These are phyloP conservation scores for Adelosebastes latens DNA, from an alignment of 2,797 vertebrate species.

Conservation along the genomic window DNA sequence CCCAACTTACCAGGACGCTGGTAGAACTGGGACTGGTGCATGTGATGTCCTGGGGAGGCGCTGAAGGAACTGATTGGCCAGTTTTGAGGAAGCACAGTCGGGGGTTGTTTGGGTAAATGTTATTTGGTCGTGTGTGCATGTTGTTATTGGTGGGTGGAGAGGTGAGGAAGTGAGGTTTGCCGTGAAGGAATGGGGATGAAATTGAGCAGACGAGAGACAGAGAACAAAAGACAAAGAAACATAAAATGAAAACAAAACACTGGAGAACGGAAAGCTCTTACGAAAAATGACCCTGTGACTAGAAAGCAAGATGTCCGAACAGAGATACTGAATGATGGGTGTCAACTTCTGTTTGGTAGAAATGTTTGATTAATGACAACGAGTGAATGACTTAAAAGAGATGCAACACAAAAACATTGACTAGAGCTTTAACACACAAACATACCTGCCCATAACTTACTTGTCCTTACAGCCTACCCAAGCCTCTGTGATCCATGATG, in stretches of 20 bases:
- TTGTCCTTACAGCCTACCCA: constrained; percentile 69
- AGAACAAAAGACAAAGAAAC: constrained; percentile 88
- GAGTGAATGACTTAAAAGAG: constrained; percentile 68
- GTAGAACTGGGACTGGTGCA: constrained; percentile 96
- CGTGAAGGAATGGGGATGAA: constrained; percentile 84
- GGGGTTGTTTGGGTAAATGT: constrained; percentile 67
- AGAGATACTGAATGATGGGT: constrained; percentile 86
- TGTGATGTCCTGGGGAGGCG: constrained; percentile 96
- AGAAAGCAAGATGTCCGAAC: constrained; percentile 79
- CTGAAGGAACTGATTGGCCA: constrained; percentile 91
- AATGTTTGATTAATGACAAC: constrained; percentile 83
- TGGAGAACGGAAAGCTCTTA: constrained; percentile 65
- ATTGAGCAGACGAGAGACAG: constrained; percentile 82
- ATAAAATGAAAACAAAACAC: constrained; percentile 88
- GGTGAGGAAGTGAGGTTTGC: constrained; percentile 82
- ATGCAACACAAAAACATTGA: constrained; percentile 78
- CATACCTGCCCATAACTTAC: constrained; percentile 87
- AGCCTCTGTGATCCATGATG: constrained; percentile 61
- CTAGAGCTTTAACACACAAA: constrained; percentile 84
- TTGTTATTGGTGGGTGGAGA: constrained; percentile 63
- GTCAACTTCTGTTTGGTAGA: constrained; percentile 81
- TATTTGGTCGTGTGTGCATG: constrained; percentile 65
- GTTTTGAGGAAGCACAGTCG: constrained; percentile 63
- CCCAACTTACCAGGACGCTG: constrained; percentile 99
- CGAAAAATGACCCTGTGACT: constrained; percentile 56